Evolutionary conservation across 2,113 vertebrate genomes (phyloP).

Genomic region (Boleophthalmus pectinirostris): DNA sequence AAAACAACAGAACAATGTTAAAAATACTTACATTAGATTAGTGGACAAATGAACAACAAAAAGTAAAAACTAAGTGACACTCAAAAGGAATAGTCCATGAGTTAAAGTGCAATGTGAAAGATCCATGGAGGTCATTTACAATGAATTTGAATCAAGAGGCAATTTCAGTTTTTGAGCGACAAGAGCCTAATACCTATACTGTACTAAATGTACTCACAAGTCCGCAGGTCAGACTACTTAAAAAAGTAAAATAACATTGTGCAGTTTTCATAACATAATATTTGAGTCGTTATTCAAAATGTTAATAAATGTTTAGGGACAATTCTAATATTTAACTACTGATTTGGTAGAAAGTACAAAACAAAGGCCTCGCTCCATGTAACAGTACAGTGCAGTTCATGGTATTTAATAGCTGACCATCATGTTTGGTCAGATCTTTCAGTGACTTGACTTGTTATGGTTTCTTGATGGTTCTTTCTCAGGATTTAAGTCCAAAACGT

Average conservation of each 20-base stretch:
- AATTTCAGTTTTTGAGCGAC: neutral
- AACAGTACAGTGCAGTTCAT: neutral
- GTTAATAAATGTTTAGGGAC: neutral
- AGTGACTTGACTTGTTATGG: constrained; percentile 49
- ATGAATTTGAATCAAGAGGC: neutral
- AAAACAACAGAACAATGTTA: neutral
- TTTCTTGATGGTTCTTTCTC: constrained; percentile 71
- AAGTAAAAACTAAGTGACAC: neutral
- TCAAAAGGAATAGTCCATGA: neutral
- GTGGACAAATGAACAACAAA: neutral
- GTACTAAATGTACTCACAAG: neutral
- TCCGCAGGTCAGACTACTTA: neutral
- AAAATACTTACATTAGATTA: neutral
- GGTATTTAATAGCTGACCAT: neutral
- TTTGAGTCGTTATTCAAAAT: neutral
- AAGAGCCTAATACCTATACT: neutral
- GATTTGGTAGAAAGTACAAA: neutral
- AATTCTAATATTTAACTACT: neutral
- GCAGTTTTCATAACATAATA: neutral
- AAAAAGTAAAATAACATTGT: neutral
- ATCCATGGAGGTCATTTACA: neutral
- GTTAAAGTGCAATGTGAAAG: neutral
- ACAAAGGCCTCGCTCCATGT: neutral
- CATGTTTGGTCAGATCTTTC: neutral
- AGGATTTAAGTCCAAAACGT: constrained; percentile 89